Percentiles rank a stretch among this genome's conserved stretches.
Conservation (phyloP, 2,888 invertebrate species). For the Drosophila atripex region DNA sequence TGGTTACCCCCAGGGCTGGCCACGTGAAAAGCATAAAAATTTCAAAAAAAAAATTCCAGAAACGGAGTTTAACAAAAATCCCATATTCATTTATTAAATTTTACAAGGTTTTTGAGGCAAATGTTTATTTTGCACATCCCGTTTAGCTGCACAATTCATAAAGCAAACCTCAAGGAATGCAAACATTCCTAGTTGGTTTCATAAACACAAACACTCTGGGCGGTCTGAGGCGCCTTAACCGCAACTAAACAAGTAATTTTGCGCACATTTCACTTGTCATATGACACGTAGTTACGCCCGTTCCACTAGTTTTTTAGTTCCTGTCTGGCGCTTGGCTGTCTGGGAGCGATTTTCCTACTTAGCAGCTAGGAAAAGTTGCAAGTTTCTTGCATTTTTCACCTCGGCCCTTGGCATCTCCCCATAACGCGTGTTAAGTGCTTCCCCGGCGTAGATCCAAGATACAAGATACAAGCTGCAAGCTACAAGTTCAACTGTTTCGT, state of each 20-base stretch:
- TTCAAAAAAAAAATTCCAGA: slow-evolving; percentile 13
- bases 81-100: slow-evolving; percentile 34
- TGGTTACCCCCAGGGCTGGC: slow-evolving; percentile 12
- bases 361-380: slow-evolving; percentile 66
- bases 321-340: slow-evolving; percentile 42
- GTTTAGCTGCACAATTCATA: slow-evolving; percentile 47
- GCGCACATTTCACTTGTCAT: slow-evolving; percentile 78
- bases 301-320: neutral
- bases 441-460: slow-evolving; percentile 49
- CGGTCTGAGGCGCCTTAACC: slow-evolving; percentile 57
- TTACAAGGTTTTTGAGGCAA: slow-evolving; percentile 34
- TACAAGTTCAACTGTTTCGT: slow-evolving; percentile 48
- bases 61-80: slow-evolving; percentile 38
- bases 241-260: slow-evolving; percentile 77
- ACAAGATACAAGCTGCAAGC: slow-evolving; percentile 35
- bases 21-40: slow-evolving; percentile 33
- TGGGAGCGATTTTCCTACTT: slow-evolving; percentile 75
- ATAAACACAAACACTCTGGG: slow-evolving; percentile 3
- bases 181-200: slow-evolving; percentile 41
- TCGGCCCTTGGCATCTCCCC: slow-evolving; percentile 25
- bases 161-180: slow-evolving; percentile 58
- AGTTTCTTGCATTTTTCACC: slow-evolving; percentile 53
- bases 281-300: slow-evolving; percentile 65
- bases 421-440: slow-evolving; percentile 66
- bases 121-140: slow-evolving; percentile 57